Evolutionary conservation across 2,113 vertebrate genomes (phyloP).

Genomic region (Pelmatolapia mariae): DNA sequence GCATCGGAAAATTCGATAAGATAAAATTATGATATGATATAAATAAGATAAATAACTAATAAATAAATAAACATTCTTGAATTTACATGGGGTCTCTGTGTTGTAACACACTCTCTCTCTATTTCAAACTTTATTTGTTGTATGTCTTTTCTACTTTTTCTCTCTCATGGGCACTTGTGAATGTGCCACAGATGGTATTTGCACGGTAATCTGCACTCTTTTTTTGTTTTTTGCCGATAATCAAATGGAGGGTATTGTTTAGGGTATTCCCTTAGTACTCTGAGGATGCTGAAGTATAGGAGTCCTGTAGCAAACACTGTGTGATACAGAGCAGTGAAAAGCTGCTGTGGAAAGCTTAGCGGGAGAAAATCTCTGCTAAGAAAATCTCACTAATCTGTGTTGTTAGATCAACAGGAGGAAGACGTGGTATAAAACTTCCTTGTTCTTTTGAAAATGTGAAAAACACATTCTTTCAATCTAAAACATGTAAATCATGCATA

Average conservation of each 20-base stretch:
- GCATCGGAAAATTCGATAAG: neutral
- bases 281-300: rapidly evolving
- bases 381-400: neutral
- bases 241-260: neutral
- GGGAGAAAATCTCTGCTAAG: too few relatives aligned
- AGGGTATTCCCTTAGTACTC: neutral
- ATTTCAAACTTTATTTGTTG: neutral
- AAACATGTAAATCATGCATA: neutral
- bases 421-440: neutral
- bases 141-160: neutral
- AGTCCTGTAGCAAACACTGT: neutral
- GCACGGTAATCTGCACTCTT: rapidly evolving
- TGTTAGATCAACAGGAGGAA: neutral
- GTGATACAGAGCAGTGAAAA: neutral
- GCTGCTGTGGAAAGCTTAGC: neutral
- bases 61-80: neutral
- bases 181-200: neutral
- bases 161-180: neutral
- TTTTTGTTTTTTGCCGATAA: neutral
- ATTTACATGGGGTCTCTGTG: neutral
- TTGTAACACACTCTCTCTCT: neutral
- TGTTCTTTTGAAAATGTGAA: neutral
- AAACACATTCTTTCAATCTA: neutral
- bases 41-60: neutral
- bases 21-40: neutral